Evolutionary conservation across 2,797 vertebrate genomes (phyloP).

Genomic region (Phrynocephalus forsythii): DNA sequence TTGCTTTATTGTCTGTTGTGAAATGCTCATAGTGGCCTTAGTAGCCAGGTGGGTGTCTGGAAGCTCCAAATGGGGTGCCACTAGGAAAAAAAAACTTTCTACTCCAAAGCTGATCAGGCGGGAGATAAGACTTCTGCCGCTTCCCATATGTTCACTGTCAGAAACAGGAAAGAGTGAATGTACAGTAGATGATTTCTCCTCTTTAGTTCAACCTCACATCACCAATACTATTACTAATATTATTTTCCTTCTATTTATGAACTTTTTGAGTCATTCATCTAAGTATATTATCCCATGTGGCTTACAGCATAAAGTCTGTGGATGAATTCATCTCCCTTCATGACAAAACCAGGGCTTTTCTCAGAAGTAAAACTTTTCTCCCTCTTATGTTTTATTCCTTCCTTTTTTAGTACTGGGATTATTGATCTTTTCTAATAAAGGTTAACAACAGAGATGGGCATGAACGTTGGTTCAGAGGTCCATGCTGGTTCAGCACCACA

Average conservation of each 20-base stretch:
- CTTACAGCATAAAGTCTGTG: slow-evolving; percentile 29
- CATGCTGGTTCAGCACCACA: too few relatives aligned
- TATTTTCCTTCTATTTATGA: slow-evolving; percentile 67
- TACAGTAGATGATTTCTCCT: slow-evolving; percentile 48
- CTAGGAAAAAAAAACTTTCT: too few relatives aligned
- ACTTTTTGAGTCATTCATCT: slow-evolving; percentile 60
- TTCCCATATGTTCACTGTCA: slow-evolving; percentile 59
- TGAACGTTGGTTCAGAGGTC: too few relatives aligned
- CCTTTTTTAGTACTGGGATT: not conserved
- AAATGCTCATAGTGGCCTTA: too few relatives aligned
- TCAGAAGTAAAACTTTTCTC: not conserved
- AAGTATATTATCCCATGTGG: slow-evolving; percentile 33
- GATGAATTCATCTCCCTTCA: slow-evolving; percentile 15
- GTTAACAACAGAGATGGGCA: not conserved
- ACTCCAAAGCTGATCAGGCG: too few relatives aligned
- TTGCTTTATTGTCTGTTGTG: not conserved
- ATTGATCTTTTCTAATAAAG: not conserved
- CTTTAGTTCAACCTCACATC: slow-evolving; percentile 56
- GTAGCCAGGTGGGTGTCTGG: too few relatives aligned
- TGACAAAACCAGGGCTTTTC: not conserved
- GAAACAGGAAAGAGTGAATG: slow-evolving; percentile 59
- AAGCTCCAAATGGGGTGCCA: too few relatives aligned
- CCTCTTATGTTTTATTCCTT: not conserved
- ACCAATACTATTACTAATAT: slow-evolving; percentile 51
- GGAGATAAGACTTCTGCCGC: too few relatives aligned